Base-by-base conservation (phyloP, 2,113 vertebrate genomes). In the Tetraodon nigroviridis region DNA sequence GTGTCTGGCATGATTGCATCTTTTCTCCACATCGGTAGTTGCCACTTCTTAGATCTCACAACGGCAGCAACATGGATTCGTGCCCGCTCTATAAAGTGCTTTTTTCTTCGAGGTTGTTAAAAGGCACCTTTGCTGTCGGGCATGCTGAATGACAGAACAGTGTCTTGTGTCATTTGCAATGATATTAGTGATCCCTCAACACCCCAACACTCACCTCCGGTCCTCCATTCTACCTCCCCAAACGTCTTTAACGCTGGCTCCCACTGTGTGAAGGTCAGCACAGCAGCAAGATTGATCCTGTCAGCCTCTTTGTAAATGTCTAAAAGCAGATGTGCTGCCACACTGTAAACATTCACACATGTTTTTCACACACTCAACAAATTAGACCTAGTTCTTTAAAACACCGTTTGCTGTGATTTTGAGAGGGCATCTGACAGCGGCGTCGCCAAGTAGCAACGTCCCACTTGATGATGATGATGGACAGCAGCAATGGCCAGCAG, bases 61-160 rank as follows among this genome's bases (percentile, higher is more conserved):
- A 42, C 15, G 11, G 58, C 16, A 42, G 46, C 20, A 29, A 4
- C 20, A 10, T 21, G 14, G 20, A 59, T 46, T 21, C 41, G 16
- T 42, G 51, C 45, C 65, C 50, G 17, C 12, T 63, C 19, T 51
- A 32, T 66, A 7, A 48, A 46, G 52, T 49, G 13, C 44, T 56
- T 60, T 3, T 53, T 74, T 62, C 20, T 18, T 27, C 37, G 7
- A 59, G 42, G 50, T 15, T 54, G 20, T n/a, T 20, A 18, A 59
- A 71, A 55, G 59, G 79, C 49, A 76, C 61, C 50, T 71, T 66
- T 67, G 29, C 49, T 77, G 71, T 65, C 66, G 71, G 64, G 61
- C 76, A 20, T 52, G 46, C 55, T 65, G 64, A 65, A 14, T 57
- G 55, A 56, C 32, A 42, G 18, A 48, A 16, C 44, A 41, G 45